phyloP scores from a whole-genome alignment of 1,140 invertebrate genomes.

The Liolophura sinensis region DNA sequence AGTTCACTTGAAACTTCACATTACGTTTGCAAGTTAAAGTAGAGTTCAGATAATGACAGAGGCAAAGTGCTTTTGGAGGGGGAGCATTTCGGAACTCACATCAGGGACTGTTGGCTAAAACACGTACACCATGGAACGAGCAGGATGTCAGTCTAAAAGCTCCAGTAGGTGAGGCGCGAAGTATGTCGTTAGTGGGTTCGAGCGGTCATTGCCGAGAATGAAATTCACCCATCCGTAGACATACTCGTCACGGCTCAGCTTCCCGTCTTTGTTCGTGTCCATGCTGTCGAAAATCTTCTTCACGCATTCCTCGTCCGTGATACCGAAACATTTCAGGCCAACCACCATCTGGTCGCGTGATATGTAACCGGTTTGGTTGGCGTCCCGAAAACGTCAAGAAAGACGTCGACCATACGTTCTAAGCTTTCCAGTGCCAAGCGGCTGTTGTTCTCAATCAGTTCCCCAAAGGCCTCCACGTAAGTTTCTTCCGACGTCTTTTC shows the following conservation, averaged over 20 bases:
- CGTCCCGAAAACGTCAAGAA: slow-evolving; percentile 23
- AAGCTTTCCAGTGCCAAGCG: slow-evolving; percentile 13
- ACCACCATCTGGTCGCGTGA: slow-evolving; percentile 11
- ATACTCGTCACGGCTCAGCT: slow-evolving; percentile 12
- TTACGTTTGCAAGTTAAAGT: too few species aligned
- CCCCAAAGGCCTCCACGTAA: slow-evolving; percentile 14
- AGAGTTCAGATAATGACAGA: too few species aligned
- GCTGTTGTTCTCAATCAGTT: slow-evolving; percentile 8
- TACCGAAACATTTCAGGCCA: slow-evolving; percentile 19
- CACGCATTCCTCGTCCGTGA: slow-evolving; percentile 11
- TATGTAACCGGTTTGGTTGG: slow-evolving; percentile 15
- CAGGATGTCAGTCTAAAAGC: too few species aligned
- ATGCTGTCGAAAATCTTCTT: slow-evolving; percentile 12
- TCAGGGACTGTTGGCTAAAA: too few species aligned
- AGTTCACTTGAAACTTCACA: too few species aligned
- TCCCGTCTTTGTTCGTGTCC: slow-evolving; percentile 7
- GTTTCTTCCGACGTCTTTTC: slow-evolving; percentile 14
- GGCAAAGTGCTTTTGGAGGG: too few species aligned
- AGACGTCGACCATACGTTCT: slow-evolving; percentile 12
- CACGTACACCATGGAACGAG: too few species aligned
- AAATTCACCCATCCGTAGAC: slow-evolving; percentile 23
- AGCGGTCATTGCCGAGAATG: slow-evolving; percentile 11
- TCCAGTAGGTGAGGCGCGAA: slow-evolving; percentile 15
- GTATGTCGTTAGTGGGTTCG: slow-evolving; percentile 13
- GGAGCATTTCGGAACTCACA: too few species aligned